Percentiles rank a stretch among this genome's conserved stretches.
These are phyloP conservation scores for Hyles euphorbiae DNA, from an alignment of 1,140 invertebrate species.

Conservation along the genomic window DNA sequence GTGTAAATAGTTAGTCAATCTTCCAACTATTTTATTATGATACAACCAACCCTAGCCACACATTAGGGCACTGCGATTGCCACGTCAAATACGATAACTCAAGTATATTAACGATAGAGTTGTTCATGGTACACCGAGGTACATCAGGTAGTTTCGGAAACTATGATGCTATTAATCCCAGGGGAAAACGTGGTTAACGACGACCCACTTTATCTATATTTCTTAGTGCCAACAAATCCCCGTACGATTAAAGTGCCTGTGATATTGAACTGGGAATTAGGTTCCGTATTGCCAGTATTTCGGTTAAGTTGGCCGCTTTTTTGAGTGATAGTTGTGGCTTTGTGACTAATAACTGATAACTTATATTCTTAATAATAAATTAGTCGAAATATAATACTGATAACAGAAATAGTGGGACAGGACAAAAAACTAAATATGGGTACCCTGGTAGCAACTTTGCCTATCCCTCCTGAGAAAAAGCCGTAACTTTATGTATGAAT, in stretches of 20 bases:
- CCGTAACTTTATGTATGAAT: too few species aligned
- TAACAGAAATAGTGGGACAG: too few species aligned
- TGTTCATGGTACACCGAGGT: neutral
- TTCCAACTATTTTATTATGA: too few species aligned
- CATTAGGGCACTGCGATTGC: neutral
- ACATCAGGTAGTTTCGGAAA: constrained; percentile 29
- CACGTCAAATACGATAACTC: neutral
- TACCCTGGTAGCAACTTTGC: too few species aligned
- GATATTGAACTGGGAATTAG: constrained; percentile 15
- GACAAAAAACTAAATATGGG: too few species aligned
- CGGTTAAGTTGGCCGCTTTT: neutral
- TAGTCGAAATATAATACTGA: too few species aligned
- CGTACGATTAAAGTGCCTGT: constrained; percentile 30
- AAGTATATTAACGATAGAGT: neutral
- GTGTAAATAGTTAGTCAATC: too few species aligned
- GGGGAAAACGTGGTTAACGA: constrained; percentile 42
- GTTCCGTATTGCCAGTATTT: neutral
- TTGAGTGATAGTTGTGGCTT: neutral
- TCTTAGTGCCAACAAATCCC: constrained; percentile 38
- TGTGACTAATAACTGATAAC: too few species aligned
- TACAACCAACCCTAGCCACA: neutral
- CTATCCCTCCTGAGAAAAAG: too few species aligned
- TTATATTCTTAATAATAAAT: too few species aligned
- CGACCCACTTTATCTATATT: constrained; percentile 50
- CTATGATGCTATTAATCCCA: constrained; percentile 45